Percentiles rank a stretch among this genome's conserved stretches.
Conservation (phyloP, 92 coral and sea anemone genomes). For the Phymanthus crucifer region DNA sequence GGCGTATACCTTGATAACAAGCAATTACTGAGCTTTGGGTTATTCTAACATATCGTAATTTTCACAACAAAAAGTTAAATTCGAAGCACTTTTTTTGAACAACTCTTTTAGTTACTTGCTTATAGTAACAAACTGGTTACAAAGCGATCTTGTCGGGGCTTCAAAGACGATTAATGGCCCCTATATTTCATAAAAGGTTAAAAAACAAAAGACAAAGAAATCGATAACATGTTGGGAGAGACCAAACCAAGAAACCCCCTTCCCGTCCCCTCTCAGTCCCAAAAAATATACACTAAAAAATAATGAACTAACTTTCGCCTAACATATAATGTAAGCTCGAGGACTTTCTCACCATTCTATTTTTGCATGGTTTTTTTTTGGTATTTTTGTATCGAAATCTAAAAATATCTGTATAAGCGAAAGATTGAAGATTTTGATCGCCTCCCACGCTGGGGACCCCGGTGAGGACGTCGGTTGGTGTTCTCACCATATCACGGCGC, state of each 20-base stretch:
- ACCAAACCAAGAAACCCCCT: neutral
- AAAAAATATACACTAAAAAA: neutral
- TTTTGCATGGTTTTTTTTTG: neutral
- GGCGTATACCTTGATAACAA: neutral
- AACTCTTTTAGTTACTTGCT: neutral
- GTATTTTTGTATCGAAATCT: neutral
- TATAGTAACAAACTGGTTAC: neutral
- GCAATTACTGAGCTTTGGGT: neutral
- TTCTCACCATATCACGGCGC: neutral
- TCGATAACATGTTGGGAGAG: too few relatives aligned
- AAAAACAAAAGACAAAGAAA: too few relatives aligned
- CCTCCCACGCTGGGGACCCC: neutral
- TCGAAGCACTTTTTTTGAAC: neutral
- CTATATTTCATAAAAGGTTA: neutral
- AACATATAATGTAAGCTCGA: neutral
- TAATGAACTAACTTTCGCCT: neutral
- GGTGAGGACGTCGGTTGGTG: neutral
- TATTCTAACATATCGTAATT: conserved; percentile 4
- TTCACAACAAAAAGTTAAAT: neutral
- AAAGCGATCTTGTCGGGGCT: neutral
- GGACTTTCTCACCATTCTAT: neutral
- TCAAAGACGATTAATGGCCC: too few relatives aligned
- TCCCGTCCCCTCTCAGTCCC: neutral
- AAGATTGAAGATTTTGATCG: neutral
- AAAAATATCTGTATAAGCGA: neutral